A percentile compares a stretch with the other conserved stretches of the same genome.
Evolutionary conservation across 2,113 vertebrate genomes (phyloP).

Genomic region (Poeciliopsis occidentalis): DNA sequence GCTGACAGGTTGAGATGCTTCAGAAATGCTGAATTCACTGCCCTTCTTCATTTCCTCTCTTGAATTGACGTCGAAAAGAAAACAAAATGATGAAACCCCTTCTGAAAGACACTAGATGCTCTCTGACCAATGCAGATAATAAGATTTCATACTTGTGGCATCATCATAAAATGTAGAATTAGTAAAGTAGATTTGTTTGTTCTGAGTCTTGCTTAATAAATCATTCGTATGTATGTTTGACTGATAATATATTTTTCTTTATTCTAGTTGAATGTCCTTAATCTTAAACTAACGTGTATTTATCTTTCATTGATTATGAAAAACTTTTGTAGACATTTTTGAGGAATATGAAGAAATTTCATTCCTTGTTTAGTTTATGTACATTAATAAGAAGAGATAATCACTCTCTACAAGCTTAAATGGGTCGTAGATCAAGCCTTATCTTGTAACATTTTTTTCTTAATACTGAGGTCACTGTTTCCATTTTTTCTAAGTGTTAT

Average conservation of each 20-base stretch:
- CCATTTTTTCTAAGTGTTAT: background rate
- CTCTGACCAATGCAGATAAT: no score
- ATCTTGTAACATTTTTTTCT: no score
- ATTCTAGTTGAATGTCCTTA: background rate
- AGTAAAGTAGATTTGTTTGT: no score
- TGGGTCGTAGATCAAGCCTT: background rate
- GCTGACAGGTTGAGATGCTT: no score
- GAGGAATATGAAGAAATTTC: background rate
- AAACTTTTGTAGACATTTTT: background rate
- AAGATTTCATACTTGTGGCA: no score
- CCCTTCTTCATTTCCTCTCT: no score
- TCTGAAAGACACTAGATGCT: no score
- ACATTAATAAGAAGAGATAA: background rate
- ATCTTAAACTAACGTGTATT: background rate
- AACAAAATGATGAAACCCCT: no score
- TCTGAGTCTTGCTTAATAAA: no score
- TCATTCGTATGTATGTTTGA: background rate
- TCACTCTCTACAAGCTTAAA: background rate
- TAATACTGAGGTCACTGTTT: background rate
- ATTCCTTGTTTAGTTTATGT: background rate
- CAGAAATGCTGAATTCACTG: no score
- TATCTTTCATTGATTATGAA: background rate
- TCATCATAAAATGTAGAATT: no score
- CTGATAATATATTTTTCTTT: background rate
- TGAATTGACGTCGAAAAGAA: no score